phyloP scores from a whole-genome alignment of 2,888 invertebrate species.

The Habrosyne pyritoides region DNA sequence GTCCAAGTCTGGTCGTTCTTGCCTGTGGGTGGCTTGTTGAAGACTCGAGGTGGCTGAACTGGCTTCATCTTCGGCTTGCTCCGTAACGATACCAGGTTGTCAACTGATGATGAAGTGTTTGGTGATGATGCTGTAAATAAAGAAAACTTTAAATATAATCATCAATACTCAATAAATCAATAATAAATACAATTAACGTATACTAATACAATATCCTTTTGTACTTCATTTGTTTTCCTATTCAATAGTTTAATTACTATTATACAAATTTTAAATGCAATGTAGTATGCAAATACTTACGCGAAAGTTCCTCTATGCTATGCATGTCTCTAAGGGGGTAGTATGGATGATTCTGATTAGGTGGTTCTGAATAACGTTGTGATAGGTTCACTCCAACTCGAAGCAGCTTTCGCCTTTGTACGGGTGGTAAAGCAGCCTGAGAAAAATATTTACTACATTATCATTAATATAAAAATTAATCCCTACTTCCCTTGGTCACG shows the following conservation, averaged over 20 bases:
- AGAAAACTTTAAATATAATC: conserved; percentile 1
- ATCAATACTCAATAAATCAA: no score
- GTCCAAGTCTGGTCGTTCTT: conserved; percentile 88
- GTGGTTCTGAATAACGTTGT: conserved; percentile 86
- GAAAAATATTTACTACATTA: conserved; percentile 16
- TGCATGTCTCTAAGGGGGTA: conserved; percentile 80
- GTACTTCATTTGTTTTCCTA: no score
- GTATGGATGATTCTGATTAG: conserved; percentile 78
- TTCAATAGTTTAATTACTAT: no score
- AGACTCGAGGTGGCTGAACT: conserved; percentile 87
- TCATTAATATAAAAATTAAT: no score
- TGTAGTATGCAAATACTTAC: conserved; percentile 48
- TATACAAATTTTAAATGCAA: neutral
- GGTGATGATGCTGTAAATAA: conserved; percentile 73
- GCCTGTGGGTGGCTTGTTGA: conserved; percentile 70
- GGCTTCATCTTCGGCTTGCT: conserved; percentile 86
- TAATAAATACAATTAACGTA: no score
- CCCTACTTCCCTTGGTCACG: no score
- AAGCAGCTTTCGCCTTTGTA: conserved; percentile 72
- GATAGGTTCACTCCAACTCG: conserved; percentile 73
- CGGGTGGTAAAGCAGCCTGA: conserved; percentile 71
- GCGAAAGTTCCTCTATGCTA: conserved; percentile 80
- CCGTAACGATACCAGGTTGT: conserved; percentile 84
- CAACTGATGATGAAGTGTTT: conserved; percentile 86
- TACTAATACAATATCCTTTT: no score